Evolutionary conservation across 2,888 invertebrate species (phyloP), one percentile per base, ranked within the genome.

Genomic region (Cosmia pyralina): DNA sequence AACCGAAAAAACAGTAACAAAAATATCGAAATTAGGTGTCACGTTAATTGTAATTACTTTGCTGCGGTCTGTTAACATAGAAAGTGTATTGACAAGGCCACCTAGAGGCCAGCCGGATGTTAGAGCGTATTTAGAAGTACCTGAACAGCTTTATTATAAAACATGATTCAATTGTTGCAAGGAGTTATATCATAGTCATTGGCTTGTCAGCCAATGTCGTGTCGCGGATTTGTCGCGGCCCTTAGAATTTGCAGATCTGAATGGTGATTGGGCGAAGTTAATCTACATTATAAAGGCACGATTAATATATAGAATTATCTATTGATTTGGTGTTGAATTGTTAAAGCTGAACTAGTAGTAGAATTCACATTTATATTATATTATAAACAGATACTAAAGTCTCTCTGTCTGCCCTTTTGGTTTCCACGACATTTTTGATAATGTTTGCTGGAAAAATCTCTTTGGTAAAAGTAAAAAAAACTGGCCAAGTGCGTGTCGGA

Each of bases 71-170:
- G 60, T 71, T 72, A 65, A 74, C 52, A 66, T 93, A 93, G 94
- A 94, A 95, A 94, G 95, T 93, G 87, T 86, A 68, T 84, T 79
- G 83, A 81, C 94, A 94, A 95, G 95, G 95, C 88, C 90, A 87
- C 50, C 19, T 89, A 90, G 90, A 94, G 94, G 94, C 92, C 93
- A 92, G 88, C 94, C 94, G 93, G 94, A 94, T 92, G 90, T 89
- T 79, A 83, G 84, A 62, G 67, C 59, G 72, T 75, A 73, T 79
- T 81, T 68, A 72, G 52, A 81, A 72, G 75, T 75, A 57, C 88
- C 46, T 68, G 8, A 41, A 86, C 85, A 84, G 83, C 75, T 77
- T 75, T 79, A 83, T 85, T 79, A 84, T 81, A 81, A 81, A 79
- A 75, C 77, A 71, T 79, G 79, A 81, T 77, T 83, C 81, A 84